Base-by-base conservation (phyloP, 1,140 invertebrate genomes). In the Diorhabda carinulata region DNA sequence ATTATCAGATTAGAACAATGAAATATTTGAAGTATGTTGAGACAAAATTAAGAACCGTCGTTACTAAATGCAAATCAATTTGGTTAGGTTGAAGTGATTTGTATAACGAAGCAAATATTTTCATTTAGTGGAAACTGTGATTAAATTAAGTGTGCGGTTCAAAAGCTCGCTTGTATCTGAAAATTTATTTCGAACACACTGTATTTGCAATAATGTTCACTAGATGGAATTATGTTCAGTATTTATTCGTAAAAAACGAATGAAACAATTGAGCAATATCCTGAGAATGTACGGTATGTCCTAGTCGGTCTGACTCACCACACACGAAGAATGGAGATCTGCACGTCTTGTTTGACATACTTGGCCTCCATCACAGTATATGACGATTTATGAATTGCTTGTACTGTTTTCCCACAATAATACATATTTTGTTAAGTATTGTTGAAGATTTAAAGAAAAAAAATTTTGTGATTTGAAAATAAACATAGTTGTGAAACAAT, bases 231-330 rank as follows among this genome's bases (percentile, higher is more conserved):
- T 52, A 10, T 57, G 52, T 40, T 41, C 41, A 58, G 47, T 43
- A 45, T 40, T n/a, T 25, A 56, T 57, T 43, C 40, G 25, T 40
- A 47, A 65, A 65, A 65, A 65, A 65, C 64, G 57, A 41, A 65
- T 57, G 40, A 43, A 57, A 65, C 47, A 65, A 65, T 71, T 71
- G 70, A 66, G 70, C 64, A 71, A 71, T 71, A 71, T 71, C 62
- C 62, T 3, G 70, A 64, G 70, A 71, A 71, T 71, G 58, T 64
- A 43, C 62, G 57, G 57, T 68, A 71, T 71, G 70, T 68, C 56
- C 66, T 68, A 68, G 70, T 62, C 66, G 70, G 70, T 68, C 47
- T 61, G 56, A 68, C 62, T 61, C 66, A 71, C 70, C 70, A 56
- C 70, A 71, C 70, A 71, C 70, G 70, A 56, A 59, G 70, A 67